Percentiles rank a stretch among this genome's conserved stretches.
Evolutionary conservation across 2,113 vertebrate genomes (phyloP).

Genomic region (Lagenorhynchus albirostris): DNA sequence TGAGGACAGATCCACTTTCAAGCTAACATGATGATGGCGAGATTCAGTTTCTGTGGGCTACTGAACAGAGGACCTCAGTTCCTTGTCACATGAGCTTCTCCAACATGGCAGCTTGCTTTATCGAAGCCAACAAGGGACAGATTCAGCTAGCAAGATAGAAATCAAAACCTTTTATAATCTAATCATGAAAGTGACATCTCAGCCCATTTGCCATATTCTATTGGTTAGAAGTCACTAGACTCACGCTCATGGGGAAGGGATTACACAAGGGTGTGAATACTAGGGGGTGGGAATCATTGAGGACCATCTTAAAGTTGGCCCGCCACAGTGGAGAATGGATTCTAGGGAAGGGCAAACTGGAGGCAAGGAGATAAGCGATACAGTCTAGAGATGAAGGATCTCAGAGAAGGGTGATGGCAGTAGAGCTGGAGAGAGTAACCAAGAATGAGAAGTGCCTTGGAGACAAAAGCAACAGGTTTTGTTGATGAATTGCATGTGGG

Average conservation of each 20-base stretch:
- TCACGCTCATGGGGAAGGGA: not conserved
- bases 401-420: not conserved
- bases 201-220: not conserved
- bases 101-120: not conserved
- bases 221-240: not conserved
- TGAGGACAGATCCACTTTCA: not conserved
- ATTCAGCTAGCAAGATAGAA: not conserved
- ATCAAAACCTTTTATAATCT: not conserved
- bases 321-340: not conserved
- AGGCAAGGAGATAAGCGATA: not conserved
- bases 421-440: not conserved
- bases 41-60: not conserved
- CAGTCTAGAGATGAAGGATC: not conserved
- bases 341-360: not conserved
- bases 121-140: not conserved
- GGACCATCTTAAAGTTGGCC: not conserved
- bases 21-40: not conserved
- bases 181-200: not conserved
- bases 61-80: not conserved
- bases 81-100: not conserved
- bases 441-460: not conserved
- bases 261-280: not conserved
- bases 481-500: not conserved
- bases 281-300: not conserved
- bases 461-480: not conserved